A percentile compares a stretch with the other conserved stretches of the same genome.
phyloP scores from a whole-genome alignment of 2,797 vertebrate species.

The Pseudochirops corinnae region DNA sequence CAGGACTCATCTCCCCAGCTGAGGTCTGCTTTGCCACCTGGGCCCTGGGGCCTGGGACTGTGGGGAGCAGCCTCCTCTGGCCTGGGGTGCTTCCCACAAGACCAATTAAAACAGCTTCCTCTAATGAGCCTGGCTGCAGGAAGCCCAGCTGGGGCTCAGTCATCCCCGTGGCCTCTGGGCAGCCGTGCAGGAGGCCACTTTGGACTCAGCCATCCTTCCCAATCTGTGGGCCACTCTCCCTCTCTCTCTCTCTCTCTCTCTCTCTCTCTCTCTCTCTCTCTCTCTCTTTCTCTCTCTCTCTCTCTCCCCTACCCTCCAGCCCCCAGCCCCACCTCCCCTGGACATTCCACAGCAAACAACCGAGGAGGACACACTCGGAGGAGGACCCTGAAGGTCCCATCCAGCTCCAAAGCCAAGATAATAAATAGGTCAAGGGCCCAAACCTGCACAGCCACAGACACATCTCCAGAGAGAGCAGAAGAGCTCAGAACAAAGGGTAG shows the following conservation, averaged over 20 bases:
- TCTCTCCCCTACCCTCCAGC: not conserved
- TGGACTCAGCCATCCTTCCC: not conserved
- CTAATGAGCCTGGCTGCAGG: not conserved
- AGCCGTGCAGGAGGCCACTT: accelerated
- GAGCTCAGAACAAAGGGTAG: not conserved
- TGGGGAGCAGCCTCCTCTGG: not conserved
- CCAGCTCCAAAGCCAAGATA: too few relatives aligned
- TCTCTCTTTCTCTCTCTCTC: not conserved
- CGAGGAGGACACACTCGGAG: not conserved
- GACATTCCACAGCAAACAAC: not conserved
- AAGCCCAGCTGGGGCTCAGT: not conserved
- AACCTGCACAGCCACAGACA: not conserved
- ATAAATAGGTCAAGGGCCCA: too few relatives aligned
- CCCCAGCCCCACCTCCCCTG: not conserved
- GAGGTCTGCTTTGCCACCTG: not conserved
- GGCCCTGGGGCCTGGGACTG: not conserved
- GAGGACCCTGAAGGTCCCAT: not conserved
- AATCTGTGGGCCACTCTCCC: not conserved
- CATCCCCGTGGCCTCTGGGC: not conserved
- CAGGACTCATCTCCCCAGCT: not conserved
- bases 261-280: not conserved
- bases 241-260: not conserved
- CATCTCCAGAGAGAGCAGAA: not conserved
- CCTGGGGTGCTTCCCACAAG: not conserved
- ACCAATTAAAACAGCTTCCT: not conserved